Evolutionary conservation across 2,797 vertebrate species (phyloP).

Genomic region (Amblyraja radiata): DNA sequence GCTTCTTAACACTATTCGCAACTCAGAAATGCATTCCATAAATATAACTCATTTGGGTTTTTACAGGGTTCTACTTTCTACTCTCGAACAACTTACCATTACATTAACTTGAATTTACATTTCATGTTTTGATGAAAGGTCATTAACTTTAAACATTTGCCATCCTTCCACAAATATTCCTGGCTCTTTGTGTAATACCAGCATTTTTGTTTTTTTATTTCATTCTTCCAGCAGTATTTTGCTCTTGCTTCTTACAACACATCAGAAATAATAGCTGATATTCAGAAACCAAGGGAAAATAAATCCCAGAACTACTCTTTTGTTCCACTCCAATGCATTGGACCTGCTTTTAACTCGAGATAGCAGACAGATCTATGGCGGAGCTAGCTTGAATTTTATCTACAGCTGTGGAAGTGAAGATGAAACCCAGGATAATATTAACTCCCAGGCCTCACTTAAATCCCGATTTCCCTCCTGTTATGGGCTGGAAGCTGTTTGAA

Average conservation of each 20-base stretch:
- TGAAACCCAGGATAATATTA: conserved; percentile 17
- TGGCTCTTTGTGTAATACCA: too few species aligned
- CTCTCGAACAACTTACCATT: neutral
- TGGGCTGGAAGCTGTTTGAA: neutral
- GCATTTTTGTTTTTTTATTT: too few species aligned
- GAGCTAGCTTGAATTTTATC: neutral
- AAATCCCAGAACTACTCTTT: neutral
- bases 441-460: neutral
- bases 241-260: neutral
- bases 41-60: neutral
- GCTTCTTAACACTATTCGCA: neutral
- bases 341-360: neutral
- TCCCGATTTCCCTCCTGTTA: neutral
- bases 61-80: neutral
- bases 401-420: neutral
- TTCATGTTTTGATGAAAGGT: too few species aligned
- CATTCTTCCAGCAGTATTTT: too few species aligned
- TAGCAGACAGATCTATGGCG: too few species aligned
- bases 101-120: too few species aligned
- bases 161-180: too few species aligned
- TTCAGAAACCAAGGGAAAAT: neutral
- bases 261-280: neutral
- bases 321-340: neutral
- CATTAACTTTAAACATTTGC: too few species aligned
- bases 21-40: neutral